Evolutionary conservation across 2,797 vertebrate species (phyloP).

Genomic region (Triplophysa bombifrons): DNA sequence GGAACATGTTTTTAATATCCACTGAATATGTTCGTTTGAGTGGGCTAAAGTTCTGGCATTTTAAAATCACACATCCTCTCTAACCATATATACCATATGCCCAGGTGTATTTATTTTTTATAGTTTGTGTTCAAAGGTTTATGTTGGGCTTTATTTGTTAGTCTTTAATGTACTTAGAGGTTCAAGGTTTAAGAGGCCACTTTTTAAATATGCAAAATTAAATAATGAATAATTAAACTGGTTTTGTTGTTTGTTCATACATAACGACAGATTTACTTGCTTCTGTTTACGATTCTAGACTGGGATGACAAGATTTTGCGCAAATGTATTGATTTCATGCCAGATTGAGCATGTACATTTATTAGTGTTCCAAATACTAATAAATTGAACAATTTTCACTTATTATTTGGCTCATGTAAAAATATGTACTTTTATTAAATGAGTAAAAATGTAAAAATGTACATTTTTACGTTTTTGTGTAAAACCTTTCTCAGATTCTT

Average conservation of each 20-base stretch:
- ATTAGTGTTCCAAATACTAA: background rate
- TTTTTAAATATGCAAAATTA: background rate
- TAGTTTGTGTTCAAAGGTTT: background rate
- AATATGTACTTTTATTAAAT: background rate
- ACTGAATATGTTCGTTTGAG: background rate
- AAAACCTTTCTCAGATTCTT: constrained; percentile 20
- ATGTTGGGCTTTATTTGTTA: background rate
- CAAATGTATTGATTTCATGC: background rate
- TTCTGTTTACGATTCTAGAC: background rate
- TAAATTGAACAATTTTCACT: background rate
- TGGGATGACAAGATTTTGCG: background rate
- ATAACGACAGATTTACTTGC: background rate
- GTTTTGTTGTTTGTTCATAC: background rate
- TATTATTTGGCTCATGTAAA: background rate
- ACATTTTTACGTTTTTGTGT: background rate
- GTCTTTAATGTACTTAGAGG: background rate
- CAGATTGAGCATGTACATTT: background rate
- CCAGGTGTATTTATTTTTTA: background rate
- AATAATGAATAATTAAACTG: background rate
- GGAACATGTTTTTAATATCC: background rate
- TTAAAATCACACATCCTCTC: constrained; percentile 14
- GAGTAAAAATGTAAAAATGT: too few species aligned
- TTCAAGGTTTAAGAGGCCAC: background rate
- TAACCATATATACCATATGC: constrained; percentile 3
- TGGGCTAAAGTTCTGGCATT: background rate